Conservation (phyloP, 1,140 invertebrate species). For the Macrobrachium nipponense region DNA sequence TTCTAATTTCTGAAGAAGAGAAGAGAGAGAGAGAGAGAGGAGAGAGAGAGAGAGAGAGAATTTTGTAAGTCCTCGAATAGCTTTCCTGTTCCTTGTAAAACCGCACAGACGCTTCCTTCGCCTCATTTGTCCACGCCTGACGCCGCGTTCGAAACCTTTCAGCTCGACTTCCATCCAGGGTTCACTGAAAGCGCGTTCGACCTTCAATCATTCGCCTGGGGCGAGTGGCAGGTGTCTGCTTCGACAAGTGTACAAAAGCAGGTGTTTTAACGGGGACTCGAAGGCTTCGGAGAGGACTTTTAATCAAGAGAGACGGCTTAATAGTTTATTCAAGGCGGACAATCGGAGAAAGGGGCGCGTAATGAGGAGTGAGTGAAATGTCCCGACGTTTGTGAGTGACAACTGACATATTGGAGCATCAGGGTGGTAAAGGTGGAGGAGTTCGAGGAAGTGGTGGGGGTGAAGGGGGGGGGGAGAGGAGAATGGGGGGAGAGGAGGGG, state of each 20-base stretch:
- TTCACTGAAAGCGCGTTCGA: too few species aligned
- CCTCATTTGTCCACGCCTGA: conserved; percentile 55
- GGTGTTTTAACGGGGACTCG: too few species aligned
- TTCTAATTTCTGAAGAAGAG: too few species aligned
- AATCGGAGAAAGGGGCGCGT: conserved; percentile 34
- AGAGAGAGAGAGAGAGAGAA: neutral
- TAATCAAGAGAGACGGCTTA: neutral
- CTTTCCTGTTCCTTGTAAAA: conserved; percentile 57
- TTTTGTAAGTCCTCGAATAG: conserved; percentile 34
- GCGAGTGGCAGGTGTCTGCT: too few species aligned
- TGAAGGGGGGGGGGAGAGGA: neutral
- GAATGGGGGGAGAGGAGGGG: conserved; percentile 12
- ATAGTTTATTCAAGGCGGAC: neutral
- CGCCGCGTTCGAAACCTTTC: conserved; percentile 21
- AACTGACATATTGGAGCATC: conserved; percentile 57
- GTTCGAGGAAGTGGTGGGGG: neutral
- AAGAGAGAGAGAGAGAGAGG: too few species aligned
- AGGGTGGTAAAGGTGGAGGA: conserved; percentile 19
- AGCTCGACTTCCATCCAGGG: too few species aligned
- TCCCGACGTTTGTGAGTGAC: conserved; percentile 58
- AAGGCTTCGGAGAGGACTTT: too few species aligned
- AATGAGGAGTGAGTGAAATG: conserved; percentile 61
- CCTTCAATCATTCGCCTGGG: too few species aligned
- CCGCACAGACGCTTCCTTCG: conserved; percentile 39
- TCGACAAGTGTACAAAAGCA: too few species aligned